Evolutionary conservation across 2,113 vertebrate species (phyloP), one percentile per base, ranked within the genome.

Genomic region (Carassius auratus): DNA sequence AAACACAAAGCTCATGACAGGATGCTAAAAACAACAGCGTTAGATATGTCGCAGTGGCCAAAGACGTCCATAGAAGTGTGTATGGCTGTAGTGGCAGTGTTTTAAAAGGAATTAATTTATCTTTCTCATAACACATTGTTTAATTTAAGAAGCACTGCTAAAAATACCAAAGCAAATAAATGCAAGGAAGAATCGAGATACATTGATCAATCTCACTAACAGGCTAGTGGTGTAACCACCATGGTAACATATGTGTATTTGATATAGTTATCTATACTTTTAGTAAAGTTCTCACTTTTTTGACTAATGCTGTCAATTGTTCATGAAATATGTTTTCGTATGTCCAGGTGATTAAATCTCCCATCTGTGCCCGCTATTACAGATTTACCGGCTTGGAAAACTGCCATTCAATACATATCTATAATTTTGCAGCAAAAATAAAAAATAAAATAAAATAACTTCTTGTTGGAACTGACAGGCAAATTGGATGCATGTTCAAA

Each of bases 271-370:
- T 80, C 55, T 23, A n/a, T 64, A 8, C 4, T 30, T 17, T 81
- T 64, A 48, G 26, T 26, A n/a, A 57, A 45, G 42, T 79, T 38
- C 15, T 48, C 61, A 21, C 15, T 52, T 68, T 52, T 8, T 21
- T 52, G 21, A 23, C 57, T 80, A 42, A 80, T 80, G 33, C 59
- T 80, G 59, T 80, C 75, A 76, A 66, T 15, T 81, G 23, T 68
- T 52, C 79, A 81, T 19, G 19, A 26, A 52, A 52, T 69, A 14
- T 69, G 17, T 52, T 36, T 52, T 69, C 5, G 52, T 69, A 81
- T 55, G 79, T 69, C 62, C 79, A 81, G 62, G 52, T 69, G 79
- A 81, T 81, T 68, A 68, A 81, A 81, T 69, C 23, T 81, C 42
- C 62, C 79, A 81, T 81, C 79, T 81, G 79, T 81, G 45, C 42